Percentiles rank a stretch among this genome's conserved stretches.
These are phyloP conservation scores for Caenorhabditis sp. DNA, from an alignment of 2,888 invertebrate species.

Conservation along the genomic window DNA sequence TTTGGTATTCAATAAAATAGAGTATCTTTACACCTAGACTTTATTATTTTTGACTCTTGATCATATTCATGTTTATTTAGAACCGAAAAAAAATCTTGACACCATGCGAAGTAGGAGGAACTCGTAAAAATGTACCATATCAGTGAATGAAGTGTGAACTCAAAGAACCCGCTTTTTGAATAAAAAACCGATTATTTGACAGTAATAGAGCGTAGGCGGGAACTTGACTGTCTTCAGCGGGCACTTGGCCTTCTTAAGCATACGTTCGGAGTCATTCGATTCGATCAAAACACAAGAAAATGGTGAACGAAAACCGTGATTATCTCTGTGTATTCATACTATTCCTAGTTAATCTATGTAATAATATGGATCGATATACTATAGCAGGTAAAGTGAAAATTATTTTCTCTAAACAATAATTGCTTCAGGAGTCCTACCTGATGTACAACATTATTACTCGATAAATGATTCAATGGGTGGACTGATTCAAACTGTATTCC, in stretches of 20 bases:
- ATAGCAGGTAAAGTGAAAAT: slow-evolving; percentile 81
- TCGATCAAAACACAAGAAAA: slow-evolving; percentile 9
- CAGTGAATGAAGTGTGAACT: neutral
- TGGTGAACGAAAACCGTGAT: slow-evolving; percentile 44
- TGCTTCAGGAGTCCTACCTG: slow-evolving; percentile 82
- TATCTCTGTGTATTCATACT: slow-evolving; percentile 43
- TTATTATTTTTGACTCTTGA: neutral
- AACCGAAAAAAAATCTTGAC: neutral
- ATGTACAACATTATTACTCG: slow-evolving; percentile 81
- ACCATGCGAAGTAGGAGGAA: neutral
- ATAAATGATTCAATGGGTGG: slow-evolving; percentile 86
- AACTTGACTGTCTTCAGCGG: neutral
- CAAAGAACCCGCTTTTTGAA: slow-evolving; percentile 2
- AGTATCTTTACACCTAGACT: neutral
- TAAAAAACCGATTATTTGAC: neutral
- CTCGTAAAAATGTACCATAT: neutral
- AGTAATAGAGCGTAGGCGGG: neutral
- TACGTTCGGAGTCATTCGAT: no score
- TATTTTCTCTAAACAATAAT: neutral
- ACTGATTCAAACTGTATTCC: slow-evolving; percentile 92
- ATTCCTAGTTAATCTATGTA: slow-evolving; percentile 90
- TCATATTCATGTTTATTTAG: neutral
- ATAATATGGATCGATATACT: slow-evolving; percentile 97
- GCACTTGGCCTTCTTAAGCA: no score
- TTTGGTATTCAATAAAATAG: neutral